A percentile compares a stretch with the other conserved stretches of the same genome.
These are phyloP conservation scores for Probosciger aterrimus DNA, from an alignment of 2,113 vertebrate genomes.

Conservation along the genomic window DNA sequence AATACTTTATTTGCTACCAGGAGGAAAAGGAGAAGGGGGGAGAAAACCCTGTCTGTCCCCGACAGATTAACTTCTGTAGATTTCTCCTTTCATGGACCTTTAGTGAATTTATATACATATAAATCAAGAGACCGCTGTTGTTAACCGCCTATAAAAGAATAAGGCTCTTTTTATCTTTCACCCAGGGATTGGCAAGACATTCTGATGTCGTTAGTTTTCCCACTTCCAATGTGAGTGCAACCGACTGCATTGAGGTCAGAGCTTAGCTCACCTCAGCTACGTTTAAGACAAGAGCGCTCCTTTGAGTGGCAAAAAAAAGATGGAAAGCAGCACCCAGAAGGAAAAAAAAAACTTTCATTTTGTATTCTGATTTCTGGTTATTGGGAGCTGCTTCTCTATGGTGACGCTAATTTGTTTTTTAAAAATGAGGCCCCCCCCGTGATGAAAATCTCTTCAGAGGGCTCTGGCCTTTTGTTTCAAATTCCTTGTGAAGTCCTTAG, in stretches of 20 bases:
- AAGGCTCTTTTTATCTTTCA: conserved; percentile 24
- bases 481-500: conserved; percentile 52
- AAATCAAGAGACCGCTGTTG: background rate
- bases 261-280: conserved; percentile 55
- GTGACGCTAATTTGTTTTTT: conserved; percentile 63
- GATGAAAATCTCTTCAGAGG: conserved; percentile 58
- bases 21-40: background rate
- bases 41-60: background rate
- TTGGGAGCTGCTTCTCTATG: conserved; percentile 53
- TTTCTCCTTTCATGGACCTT: background rate
- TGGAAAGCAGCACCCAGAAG: background rate
- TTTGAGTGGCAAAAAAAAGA: background rate
- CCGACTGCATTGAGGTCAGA: conserved; percentile 51
- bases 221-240: conserved; percentile 32
- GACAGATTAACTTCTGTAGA: background rate
- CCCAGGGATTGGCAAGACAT: background rate
- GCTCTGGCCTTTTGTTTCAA: conserved; percentile 62
- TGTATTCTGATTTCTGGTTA: conserved; percentile 50
- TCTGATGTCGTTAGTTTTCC: background rate
- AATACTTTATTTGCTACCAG: background rate
- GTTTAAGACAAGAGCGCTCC: conserved; percentile 7
- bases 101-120: conserved; percentile 11
- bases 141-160: background rate
- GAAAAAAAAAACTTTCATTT: conserved; percentile 48
- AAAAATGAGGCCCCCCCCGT: conserved; percentile 22